Conservation (phyloP, 2,888 invertebrate species). For the Allolobophora icterica region DNA sequence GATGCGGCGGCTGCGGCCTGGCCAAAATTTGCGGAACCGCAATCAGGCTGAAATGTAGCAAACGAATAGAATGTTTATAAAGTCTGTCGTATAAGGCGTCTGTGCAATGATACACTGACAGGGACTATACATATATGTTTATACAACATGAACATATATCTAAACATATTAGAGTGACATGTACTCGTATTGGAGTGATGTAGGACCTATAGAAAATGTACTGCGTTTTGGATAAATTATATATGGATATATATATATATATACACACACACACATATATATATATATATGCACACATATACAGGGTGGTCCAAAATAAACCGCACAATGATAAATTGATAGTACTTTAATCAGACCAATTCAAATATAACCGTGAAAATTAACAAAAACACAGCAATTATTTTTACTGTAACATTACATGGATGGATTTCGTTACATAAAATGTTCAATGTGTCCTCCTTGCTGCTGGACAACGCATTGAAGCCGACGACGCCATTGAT, state of each 20-base stretch:
- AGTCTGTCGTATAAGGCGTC: neutral
- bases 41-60: neutral
- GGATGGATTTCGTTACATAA: too few relatives aligned
- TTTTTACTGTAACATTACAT: too few relatives aligned
- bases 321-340: too few relatives aligned
- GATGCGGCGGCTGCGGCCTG: neutral
- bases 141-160: neutral
- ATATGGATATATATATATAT: neutral
- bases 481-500: too few relatives aligned
- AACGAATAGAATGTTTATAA: neutral
- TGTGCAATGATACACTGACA: neutral
- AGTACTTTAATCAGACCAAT: too few relatives aligned
- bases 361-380: too few relatives aligned
- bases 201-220: neutral
- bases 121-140: neutral
- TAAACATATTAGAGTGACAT: neutral
- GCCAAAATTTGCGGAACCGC: neutral
- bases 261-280: neutral
- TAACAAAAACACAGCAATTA: too few relatives aligned
- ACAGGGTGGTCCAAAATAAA: too few relatives aligned
- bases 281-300: too few relatives aligned
- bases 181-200: neutral
- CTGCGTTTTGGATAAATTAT: neutral
- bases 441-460: too few relatives aligned
- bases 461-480: too few relatives aligned